Base-by-base conservation (phyloP, 2,113 vertebrate genomes). In the Myxocyprinus asiaticus region DNA sequence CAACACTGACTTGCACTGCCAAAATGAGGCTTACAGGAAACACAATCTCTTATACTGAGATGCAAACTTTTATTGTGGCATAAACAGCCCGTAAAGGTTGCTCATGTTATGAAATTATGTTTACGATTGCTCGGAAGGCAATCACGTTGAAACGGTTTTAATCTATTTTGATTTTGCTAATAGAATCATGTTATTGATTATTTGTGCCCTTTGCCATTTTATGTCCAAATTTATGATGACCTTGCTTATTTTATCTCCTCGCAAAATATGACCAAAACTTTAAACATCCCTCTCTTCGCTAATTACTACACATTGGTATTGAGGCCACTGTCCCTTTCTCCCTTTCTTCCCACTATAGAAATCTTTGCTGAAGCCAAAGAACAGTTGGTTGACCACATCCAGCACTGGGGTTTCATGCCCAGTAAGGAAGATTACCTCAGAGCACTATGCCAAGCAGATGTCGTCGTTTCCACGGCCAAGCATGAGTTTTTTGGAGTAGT, bases 401-500 rank as follows among this genome's bases (percentile, higher is more conserved):
- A 95, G 82, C 92, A 95, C 89, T 99, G 96, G 97, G 97, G 97
- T 84, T 98, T 94, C 89, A 92, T 95, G 88, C 82, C 94, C 88
- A 93, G 91, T 87, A 96, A 91, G 87, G 94, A 96, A 9, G 92
- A 95, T 65, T 99, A 96, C 92, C 92, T 97, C 88, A 87, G 61
- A 82, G 93, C 91, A 9, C 91, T 99, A 79, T 94, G 95, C 85
- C 72, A 88, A 80, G 96, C 97, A 9, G 98, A 99, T 82, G 95
- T 99, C 82, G 96, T 97, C 81, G 73, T 98, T 90, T 98, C 98
- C 64, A 98, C 97, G 65, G 95, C 96, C 88, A 96, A 93, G 80
- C 97, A 98, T 7, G 96, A 99, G 91, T 98, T 99, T 94, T 99
- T 98, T 81, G 98, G 98, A 9, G 96, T 98, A 72, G 95, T 97